Base-by-base conservation (phyloP, 2,888 invertebrate species). In the Diploptera punctata region DNA sequence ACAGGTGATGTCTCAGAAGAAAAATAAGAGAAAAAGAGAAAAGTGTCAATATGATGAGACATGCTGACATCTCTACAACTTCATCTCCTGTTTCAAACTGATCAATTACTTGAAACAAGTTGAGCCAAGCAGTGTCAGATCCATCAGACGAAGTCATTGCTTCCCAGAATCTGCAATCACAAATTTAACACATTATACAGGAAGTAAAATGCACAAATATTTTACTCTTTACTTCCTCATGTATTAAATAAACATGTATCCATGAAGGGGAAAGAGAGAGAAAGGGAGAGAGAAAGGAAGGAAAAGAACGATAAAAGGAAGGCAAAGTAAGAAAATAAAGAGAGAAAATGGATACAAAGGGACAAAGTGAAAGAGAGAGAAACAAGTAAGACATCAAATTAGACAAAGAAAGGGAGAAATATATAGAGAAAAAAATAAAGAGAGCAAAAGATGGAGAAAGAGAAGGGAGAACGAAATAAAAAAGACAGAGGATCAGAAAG, bases 41-140 rank as follows among this genome's bases (percentile, higher is more conserved):
- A 19, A 21, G 38, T 9, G 33, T 26, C 26, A 71, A 26, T 1
- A 18, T 31, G 3, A 71, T 33, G 38, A n/a, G 13, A 26, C 19
- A 52, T 16, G 60, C 49, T 9, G 71, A 57, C 29, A 67, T 38
- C 18, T 71, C 29, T 18, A 33, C 5, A 10, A 54, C 18, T 57
- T 71, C 71, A 19, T 71, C 71, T 33, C 71, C 65, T 3, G 71
- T 52, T 3, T 18, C n/a, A 18, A 71, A 54, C 5, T 54, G 33
- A 44, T 71, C 67, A 16, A 71, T 4, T n/a, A 71, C 31, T 9
- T 67, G 52, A 16, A 52, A 21, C 5, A 67, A 13, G 43, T 71
- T 67, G 33, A 71, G 54, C 71, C 71, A 71, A 2, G 71, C 71
- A 16, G 67, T 54, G 29, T 65, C 67, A 10, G 71, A 71, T 24